Percentiles rank a stretch among this genome's conserved stretches.
Evolutionary conservation across 2,797 vertebrate species (phyloP).

Genomic region (Pogoniulus pusillus): DNA sequence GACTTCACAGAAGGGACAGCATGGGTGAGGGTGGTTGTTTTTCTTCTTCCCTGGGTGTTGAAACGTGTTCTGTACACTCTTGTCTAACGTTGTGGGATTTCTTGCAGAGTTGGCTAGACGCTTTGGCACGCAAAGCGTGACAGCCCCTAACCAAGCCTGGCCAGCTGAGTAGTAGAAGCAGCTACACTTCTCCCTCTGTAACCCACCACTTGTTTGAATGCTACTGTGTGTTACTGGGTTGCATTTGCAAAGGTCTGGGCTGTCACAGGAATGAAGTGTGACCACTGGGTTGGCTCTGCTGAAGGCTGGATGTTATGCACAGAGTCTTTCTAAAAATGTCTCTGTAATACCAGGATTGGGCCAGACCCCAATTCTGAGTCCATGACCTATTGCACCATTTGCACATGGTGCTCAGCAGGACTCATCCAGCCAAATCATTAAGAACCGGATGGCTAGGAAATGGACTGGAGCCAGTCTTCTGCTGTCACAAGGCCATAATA

Average conservation of each 20-base stretch:
- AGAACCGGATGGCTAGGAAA: slow-evolving; percentile 50
- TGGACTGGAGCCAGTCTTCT: slow-evolving; percentile 46
- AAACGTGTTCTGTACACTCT: slow-evolving; percentile 49
- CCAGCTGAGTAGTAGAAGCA: slow-evolving; percentile 55
- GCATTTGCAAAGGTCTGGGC: slow-evolving; percentile 60
- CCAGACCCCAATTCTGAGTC: slow-evolving; percentile 37
- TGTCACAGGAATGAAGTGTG: slow-evolving; percentile 68
- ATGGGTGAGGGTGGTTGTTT: not conserved
- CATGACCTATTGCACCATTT: slow-evolving; percentile 54
- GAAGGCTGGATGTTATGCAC: slow-evolving; percentile 20
- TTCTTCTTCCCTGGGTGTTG: not conserved
- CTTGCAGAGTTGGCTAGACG: slow-evolving; percentile 63
- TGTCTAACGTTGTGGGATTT: slow-evolving; percentile 63
- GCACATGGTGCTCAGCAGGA: slow-evolving; percentile 45
- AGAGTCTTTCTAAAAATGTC: slow-evolving; percentile 60
- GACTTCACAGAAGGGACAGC: not conserved
- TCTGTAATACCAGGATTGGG: slow-evolving; percentile 51
- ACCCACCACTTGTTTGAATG: slow-evolving; percentile 43
- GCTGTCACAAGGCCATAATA: not conserved
- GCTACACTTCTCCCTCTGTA: slow-evolving; percentile 58
- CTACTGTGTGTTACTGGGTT: slow-evolving; percentile 69
- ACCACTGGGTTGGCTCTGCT: slow-evolving; percentile 56
- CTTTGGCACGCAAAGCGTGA: slow-evolving; percentile 62
- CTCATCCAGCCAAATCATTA: slow-evolving; percentile 51
- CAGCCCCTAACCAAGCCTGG: slow-evolving; percentile 27